Evolutionary conservation across 2,113 vertebrate genomes (phyloP).

Genomic region (Nesoenas mayeri): DNA sequence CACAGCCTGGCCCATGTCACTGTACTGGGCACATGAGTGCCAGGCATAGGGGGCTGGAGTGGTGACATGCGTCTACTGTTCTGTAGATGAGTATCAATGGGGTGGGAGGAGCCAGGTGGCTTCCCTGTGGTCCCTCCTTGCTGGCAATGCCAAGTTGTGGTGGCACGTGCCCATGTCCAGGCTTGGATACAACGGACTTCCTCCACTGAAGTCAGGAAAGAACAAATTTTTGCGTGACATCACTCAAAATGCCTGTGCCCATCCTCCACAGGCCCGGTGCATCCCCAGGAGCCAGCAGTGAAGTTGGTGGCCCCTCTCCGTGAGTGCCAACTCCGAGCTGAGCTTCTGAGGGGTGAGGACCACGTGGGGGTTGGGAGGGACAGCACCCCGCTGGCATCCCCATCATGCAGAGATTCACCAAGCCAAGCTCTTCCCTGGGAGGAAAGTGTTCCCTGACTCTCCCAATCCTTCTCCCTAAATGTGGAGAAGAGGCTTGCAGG

Average conservation of each 20-base stretch:
- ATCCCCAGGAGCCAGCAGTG: background rate
- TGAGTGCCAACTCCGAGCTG: background rate
- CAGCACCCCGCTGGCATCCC: background rate
- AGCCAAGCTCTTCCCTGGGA: fast-evolving
- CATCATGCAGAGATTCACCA: background rate
- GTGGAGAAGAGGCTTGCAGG: background rate
- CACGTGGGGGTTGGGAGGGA: background rate
- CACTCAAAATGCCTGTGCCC: background rate
- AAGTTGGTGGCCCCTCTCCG: background rate
- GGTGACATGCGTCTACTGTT: background rate
- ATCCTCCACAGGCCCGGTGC: slow-evolving; percentile 54
- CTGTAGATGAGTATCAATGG: background rate
- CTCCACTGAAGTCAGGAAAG: background rate
- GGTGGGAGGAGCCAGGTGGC: background rate
- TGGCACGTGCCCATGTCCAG: fast-evolving
- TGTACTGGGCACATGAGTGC: background rate
- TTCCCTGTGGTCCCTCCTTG: background rate
- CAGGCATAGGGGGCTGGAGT: background rate
- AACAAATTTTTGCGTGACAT: background rate
- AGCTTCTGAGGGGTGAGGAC: slow-evolving; percentile 59
- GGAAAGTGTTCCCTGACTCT: background rate
- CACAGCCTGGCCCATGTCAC: background rate
- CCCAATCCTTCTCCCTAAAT: background rate
- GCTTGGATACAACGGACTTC: background rate
- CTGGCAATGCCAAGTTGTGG: background rate